Percentiles rank a stretch among this genome's conserved stretches.
These are phyloP conservation scores for Microplitis mediator DNA, from an alignment of 1,140 invertebrate species.

Conservation along the genomic window DNA sequence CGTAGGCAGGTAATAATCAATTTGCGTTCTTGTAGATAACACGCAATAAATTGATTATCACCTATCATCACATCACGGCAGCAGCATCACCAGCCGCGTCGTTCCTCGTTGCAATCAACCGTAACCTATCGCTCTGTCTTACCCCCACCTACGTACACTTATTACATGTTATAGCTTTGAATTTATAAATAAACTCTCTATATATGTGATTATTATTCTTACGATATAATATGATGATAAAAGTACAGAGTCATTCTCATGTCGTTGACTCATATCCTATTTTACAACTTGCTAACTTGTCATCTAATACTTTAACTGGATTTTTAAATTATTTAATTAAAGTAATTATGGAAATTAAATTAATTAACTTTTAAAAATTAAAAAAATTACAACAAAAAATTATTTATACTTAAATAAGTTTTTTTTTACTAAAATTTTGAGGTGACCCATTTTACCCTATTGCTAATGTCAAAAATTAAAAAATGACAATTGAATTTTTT, in stretches of 20 bases:
- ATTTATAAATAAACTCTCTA: conserved; percentile 3
- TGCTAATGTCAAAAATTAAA: too few relatives aligned
- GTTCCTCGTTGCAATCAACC: background rate
- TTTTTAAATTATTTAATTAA: too few relatives aligned
- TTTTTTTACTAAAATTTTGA: too few relatives aligned
- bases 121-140: conserved; percentile 1
- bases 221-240: background rate
- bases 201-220: background rate
- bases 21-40: conserved; percentile 42
- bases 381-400: too few relatives aligned
- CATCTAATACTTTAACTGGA: too few relatives aligned
- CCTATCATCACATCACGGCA: conserved; percentile 19
- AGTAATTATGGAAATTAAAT: too few relatives aligned
- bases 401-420: too few relatives aligned
- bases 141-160: background rate
- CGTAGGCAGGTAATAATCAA: conserved; percentile 45
- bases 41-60: conserved; percentile 47
- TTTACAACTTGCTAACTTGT: background rate
- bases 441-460: too few relatives aligned
- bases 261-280: background rate
- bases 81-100: background rate
- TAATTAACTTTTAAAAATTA: too few relatives aligned
- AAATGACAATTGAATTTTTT: too few relatives aligned
- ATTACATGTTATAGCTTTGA: background rate
- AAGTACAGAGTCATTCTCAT: background rate